These are phyloP conservation scores for Adelognathus sp. DNA, from an alignment of 2,888 invertebrate species.

Conservation along the genomic window DNA sequence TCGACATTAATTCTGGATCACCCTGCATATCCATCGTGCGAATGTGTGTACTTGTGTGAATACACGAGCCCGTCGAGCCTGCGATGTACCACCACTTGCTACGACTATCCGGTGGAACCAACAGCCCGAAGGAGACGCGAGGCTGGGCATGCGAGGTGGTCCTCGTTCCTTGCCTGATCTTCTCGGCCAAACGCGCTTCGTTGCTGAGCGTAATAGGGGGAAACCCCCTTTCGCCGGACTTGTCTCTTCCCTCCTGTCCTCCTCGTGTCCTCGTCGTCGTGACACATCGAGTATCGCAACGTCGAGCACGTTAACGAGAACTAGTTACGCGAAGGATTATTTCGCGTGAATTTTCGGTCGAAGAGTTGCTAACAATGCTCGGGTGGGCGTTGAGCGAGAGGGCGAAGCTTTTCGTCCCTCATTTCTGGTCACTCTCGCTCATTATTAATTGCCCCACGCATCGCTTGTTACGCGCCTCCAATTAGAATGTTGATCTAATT, in stretches of 20 bases:
- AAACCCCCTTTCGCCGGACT: conserved; percentile 24
- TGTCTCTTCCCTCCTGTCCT: conserved; percentile 26
- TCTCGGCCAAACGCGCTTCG: conserved; percentile 20
- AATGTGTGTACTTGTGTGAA: background rate
- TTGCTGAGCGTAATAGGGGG: conserved; percentile 30
- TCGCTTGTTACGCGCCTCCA: background rate
- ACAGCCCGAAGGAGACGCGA: background rate
- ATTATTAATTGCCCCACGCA: background rate
- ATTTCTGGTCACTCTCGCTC: background rate
- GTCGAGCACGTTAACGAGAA: conserved; percentile 46
- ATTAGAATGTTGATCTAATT: conserved; percentile 1
- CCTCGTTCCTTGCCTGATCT: conserved; percentile 17
- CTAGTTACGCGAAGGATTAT: conserved; percentile 8
- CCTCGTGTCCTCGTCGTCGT: conserved; percentile 36
- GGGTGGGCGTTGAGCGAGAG: background rate
- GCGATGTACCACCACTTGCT: conserved; percentile 35
- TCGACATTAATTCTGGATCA: too few relatives aligned
- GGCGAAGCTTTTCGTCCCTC: background rate
- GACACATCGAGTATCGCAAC: conserved; percentile 13
- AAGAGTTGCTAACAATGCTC: conserved; percentile 5
- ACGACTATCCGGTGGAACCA: conserved; percentile 14
- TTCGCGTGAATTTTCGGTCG: conserved; percentile 10
- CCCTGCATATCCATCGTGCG: background rate
- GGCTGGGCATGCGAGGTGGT: conserved; percentile 18
- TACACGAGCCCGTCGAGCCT: conserved; percentile 4